phyloP scores from a whole-genome alignment of 1,140 invertebrate species.

The Mamestra configurata region DNA sequence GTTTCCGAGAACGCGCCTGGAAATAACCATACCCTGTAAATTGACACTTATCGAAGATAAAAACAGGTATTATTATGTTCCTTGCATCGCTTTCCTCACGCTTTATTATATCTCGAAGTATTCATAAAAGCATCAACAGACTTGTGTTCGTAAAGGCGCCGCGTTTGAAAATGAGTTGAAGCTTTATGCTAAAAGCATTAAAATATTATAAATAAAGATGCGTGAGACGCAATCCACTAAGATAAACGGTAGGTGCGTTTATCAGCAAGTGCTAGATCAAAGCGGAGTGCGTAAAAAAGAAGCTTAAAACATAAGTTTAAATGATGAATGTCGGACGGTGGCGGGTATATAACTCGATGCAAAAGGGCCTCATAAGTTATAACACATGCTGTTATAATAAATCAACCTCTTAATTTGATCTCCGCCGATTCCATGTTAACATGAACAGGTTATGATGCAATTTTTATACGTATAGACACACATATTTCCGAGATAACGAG shows the following conservation, averaged over 20 bases:
- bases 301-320: background rate
- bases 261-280: too few species aligned
- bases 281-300: background rate
- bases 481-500: slow-evolving; percentile 31
- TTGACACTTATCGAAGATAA: slow-evolving; percentile 26
- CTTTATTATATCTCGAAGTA: background rate
- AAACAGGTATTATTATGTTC: slow-evolving; percentile 1
- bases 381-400: slow-evolving; percentile 3
- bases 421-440: slow-evolving; percentile 1
- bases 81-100: background rate
- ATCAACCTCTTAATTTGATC: slow-evolving; percentile 22
- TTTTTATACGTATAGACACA: slow-evolving; percentile 5
- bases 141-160: background rate
- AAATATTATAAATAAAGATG: background rate
- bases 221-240: too few species aligned
- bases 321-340: slow-evolving; percentile 9
- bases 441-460: slow-evolving; percentile 14
- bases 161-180: background rate
- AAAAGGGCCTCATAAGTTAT: background rate
- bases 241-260: too few species aligned
- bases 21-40: slow-evolving; percentile 1
- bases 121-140: background rate
- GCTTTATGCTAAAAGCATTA: background rate
- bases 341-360: background rate
- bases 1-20: slow-evolving; percentile 4